Conservation (phyloP, 2,113 vertebrate species). For the Anhinga anhinga region DNA sequence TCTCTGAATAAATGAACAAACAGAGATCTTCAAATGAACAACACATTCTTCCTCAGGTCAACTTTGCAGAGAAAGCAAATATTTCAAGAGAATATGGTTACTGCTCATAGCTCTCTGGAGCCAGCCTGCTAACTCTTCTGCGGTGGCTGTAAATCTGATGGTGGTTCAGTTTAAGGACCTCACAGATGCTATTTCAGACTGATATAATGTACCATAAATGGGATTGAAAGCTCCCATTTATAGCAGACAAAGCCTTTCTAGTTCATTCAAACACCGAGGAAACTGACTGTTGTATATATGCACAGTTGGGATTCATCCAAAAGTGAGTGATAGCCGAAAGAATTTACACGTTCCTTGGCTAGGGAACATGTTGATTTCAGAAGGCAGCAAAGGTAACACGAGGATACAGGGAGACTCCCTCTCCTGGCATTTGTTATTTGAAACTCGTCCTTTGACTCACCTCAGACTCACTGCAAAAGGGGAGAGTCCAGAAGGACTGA, state of each 20-base stretch:
- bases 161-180: conserved; percentile 16
- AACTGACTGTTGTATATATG: neutral
- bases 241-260: conserved; percentile 32
- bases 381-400: conserved; percentile 19
- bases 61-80: conserved; percentile 52
- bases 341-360: conserved; percentile 26
- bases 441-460: neutral
- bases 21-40: conserved; percentile 12
- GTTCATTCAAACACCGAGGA: conserved; percentile 24
- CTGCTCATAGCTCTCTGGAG: conserved; percentile 31
- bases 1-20: conserved; percentile 31
- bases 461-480: neutral
- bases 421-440: neutral
- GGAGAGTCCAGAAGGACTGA: neutral
- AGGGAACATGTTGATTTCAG: conserved; percentile 30
- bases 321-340: conserved; percentile 33
- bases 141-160: conserved; percentile 51
- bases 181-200: conserved; percentile 32
- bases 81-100: conserved; percentile 49
- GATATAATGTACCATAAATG: conserved; percentile 46
- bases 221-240: conserved; percentile 39
- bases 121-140: conserved; percentile 54
- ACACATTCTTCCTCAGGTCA: conserved; percentile 47
- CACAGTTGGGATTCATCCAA: conserved; percentile 28
- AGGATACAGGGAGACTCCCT: conserved; percentile 38